Conservation (phyloP, 2,888 invertebrate species). For the Nysson spinosus region DNA sequence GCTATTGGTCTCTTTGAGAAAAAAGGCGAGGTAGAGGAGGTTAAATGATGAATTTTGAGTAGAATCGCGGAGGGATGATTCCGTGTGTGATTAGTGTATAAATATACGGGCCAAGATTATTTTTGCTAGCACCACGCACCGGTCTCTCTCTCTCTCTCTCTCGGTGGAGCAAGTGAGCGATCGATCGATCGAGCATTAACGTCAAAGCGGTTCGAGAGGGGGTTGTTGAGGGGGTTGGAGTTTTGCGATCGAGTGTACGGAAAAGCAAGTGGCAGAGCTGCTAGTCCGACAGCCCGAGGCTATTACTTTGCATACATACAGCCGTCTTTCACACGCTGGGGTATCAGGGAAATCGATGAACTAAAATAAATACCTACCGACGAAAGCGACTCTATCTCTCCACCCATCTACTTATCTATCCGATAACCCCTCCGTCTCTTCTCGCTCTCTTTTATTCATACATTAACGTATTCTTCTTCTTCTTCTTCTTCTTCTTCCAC, state of each 20-base stretch:
- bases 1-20: no score
- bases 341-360: conserved; percentile 58
- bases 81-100: conserved; percentile 7
- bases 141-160: conserved; percentile 51
- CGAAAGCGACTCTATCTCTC: conserved; percentile 41
- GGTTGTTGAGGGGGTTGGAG: conserved; percentile 36
- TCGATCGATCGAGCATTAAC: conserved; percentile 63
- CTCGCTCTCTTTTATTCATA: conserved; percentile 1
- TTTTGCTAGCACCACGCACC: conserved; percentile 58
- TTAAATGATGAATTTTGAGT: conserved; percentile 30
- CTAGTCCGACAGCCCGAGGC: conserved; percentile 61
- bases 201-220: conserved; percentile 53
- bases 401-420: conserved; percentile 10
- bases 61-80: conserved; percentile 18
- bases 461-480: background rate
- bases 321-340: conserved; percentile 27
- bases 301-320: conserved; percentile 62
- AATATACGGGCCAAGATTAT: conserved; percentile 48
- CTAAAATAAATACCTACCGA: conserved; percentile 62
- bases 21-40: background rate
- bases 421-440: background rate
- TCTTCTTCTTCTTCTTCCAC: background rate
- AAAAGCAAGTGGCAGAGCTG: conserved; percentile 55
- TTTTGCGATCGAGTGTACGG: conserved; percentile 58
- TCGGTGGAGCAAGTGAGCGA: no score